Base-by-base conservation (phyloP, 2,113 vertebrate genomes). In the Tupaia tana region DNA sequence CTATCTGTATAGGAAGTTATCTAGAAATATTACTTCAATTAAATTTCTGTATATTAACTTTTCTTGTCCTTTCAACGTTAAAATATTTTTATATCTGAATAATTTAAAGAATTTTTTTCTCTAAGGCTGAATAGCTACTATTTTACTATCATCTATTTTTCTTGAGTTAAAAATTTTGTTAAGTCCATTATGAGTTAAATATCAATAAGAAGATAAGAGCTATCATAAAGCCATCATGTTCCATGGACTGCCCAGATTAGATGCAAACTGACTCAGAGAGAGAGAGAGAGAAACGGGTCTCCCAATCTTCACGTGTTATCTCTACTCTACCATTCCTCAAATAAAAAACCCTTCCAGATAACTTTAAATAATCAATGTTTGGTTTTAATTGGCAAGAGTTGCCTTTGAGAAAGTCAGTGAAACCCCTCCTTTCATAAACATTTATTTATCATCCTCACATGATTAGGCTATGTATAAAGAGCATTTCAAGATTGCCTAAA, bases 151-250 rank as follows among this genome's bases (percentile, higher is more conserved):
- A 74, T 61, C 9, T 31, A 75, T 94, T 87, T 97, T 95, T 94
- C 84, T 95, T 97, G 70, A 74, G 83, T 94, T 96, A 95, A 98
- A 97, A 96, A 73, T 64, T 95, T 78, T 25, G 1, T 52, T 88
- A 93, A 25, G 13, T 97, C 74, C 63, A 97, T 95, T 97, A 93
- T 79, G 95, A 88, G 61, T 58, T 96, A 98, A 97, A 97, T n/a
- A 80, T 96, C 97, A 98, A 96, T 97, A 97, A 79, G 67, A 69
- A 98, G 97, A 97, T 97, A 98, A 98, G 79, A 96, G 43, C 71
- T 91, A 96, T 63, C 90, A 91, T 95, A 86, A 96, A 96, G 77
- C 66, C 95, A 98, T 89, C 81, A 87, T 95, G 77, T 94, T 95
- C 73, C 74, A 92, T 71, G 86, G 83, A 88, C 74, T 96, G 79